Evolutionary conservation across 2,113 vertebrate genomes (phyloP).

Genomic region (Amazona vittata): DNA sequence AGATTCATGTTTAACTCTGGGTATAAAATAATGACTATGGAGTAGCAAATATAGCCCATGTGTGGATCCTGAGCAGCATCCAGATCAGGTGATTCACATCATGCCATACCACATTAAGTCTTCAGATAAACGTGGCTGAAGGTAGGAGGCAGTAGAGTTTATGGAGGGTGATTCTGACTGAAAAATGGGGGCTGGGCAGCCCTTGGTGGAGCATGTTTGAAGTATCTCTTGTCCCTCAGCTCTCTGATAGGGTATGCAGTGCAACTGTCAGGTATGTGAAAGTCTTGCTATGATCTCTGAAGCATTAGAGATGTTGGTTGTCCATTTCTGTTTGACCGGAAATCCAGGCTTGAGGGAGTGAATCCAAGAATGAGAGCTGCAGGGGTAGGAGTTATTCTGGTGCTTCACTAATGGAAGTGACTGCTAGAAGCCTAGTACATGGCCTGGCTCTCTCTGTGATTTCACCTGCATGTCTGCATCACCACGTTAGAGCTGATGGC

Average conservation of each 20-base stretch:
- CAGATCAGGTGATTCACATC: neutral
- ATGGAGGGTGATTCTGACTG: neutral
- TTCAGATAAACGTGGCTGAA: neutral
- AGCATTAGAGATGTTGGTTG: neutral
- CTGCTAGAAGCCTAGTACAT: neutral
- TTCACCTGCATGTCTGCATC: neutral
- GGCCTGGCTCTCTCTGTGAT: neutral
- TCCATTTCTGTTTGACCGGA: neutral
- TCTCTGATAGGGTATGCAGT: neutral
- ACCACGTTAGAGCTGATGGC: neutral
- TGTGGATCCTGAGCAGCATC: neutral
- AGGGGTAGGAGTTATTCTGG: neutral
- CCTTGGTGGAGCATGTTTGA: neutral
- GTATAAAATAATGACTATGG: neutral
- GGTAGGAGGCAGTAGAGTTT: neutral
- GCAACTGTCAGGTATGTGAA: accelerated
- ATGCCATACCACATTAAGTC: neutral
- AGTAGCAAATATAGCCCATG: neutral
- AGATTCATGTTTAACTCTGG: neutral
- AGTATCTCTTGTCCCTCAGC: neutral
- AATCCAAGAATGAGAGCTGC: neutral
- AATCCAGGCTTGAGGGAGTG: neutral
- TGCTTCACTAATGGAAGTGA: neutral
- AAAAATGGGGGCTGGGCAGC: accelerated
- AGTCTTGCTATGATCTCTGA: neutral